These are phyloP conservation scores for Falcunculus frontatus DNA, from an alignment of 2,113 vertebrate species.

Conservation along the genomic window DNA sequence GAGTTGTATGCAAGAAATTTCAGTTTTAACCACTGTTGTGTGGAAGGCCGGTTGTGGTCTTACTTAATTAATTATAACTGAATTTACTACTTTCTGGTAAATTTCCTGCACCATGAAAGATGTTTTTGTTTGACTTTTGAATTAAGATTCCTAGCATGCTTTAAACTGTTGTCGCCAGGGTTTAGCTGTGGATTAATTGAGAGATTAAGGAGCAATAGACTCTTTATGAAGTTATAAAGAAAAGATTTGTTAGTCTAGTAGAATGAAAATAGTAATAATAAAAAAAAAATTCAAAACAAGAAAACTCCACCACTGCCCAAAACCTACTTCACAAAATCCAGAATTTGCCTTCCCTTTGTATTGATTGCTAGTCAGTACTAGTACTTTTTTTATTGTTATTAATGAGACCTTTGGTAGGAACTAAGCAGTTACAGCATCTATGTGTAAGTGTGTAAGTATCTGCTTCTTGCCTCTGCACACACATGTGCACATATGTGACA, in stretches of 20 bases:
- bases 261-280: neutral
- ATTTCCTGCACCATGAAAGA: conserved; percentile 9
- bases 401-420: neutral
- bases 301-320: neutral
- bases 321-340: neutral
- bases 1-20: neutral
- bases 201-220: conserved; percentile 9
- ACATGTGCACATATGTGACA: neutral
- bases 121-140: conserved; percentile 30
- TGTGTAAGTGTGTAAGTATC: neutral
- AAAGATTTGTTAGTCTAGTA: neutral
- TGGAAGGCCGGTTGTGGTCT: neutral
- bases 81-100: conserved; percentile 10
- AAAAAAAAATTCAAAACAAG: neutral
- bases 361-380: neutral
- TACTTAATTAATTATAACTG: neutral
- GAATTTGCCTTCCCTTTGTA: neutral
- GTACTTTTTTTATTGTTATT: neutral
- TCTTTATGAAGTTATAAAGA: neutral
- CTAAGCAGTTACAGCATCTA: neutral
- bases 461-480: neutral
- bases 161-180: neutral
- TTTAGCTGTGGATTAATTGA: conserved; percentile 30
- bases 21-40: neutral
- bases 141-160: conserved; percentile 49